Evolutionary conservation across 2,113 vertebrate species (phyloP), one percentile per base, ranked within the genome.

Genomic region (Parotia lawesii): DNA sequence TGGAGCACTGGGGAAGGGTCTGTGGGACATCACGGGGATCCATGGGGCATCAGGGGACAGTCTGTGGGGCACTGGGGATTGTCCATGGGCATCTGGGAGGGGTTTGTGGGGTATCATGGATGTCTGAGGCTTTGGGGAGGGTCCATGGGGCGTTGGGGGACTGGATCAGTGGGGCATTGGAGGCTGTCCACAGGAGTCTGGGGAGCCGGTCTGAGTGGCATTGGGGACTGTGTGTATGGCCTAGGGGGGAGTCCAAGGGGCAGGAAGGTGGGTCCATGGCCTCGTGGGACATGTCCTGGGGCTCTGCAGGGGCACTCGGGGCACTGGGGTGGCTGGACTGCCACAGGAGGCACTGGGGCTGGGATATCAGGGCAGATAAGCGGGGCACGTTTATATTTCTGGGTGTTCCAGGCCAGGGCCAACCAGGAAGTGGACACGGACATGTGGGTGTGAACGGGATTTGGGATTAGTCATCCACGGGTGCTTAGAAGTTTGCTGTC

Each of bases 121-220:
- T n/a, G 40, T 6, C 50, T n/a, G 60, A 27, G 60, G n/a, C 28
- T 45, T 12, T 61, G 73, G 24, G 45, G 38, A 27, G 37, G 4
- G 8, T 8, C 42, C 35, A 2, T 47, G 69, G 31, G 45, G 27
- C 61, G 21, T 1, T 4, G 66, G 42, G 51, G 15, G 7, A 5
- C 58, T 19, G 81, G 19, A 5, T n/a, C 50, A 28, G n/a, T 24
- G 40, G 18, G 40, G 33, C 12, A 11, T 8, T 9, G 48, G 14
- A 31, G 35, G 14, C 14, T 35, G 53, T 6, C 35, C 51, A 24
- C 16, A 16, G 60, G 20, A 33, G 40, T 23, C 0, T 8, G 40
- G 40, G 6, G 13, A 5, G 16, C 15, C 0, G 0, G 24, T 18
- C 31, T 7, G 2, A 21, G 31, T 14, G 61, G 17, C 53, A 27